Base-by-base conservation (phyloP, 2,888 invertebrate genomes). In the Epicampocera succincta region DNA sequence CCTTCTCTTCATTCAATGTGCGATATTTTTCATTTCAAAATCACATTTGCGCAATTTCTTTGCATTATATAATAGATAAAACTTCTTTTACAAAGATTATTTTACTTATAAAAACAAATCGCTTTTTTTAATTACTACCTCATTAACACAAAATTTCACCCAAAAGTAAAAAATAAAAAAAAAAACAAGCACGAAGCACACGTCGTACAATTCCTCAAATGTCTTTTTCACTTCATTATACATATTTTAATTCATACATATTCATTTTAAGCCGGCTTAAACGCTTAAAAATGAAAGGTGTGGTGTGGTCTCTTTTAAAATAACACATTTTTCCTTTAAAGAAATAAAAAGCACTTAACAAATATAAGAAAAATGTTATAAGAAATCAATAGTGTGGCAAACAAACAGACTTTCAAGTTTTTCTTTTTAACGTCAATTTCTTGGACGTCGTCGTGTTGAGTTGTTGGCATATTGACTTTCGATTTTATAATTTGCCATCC, bases 111-210 rank as follows among this genome's bases (percentile, higher is more conserved):
- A n/a, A n/a, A n/a, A n/a, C n/a, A n/a, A n/a, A n/a, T n/a, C n/a
- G n/a, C n/a, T 63, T 13, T 63, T 50, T 33, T 11, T 48, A 65
- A 50, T 50, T 50, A 65, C n/a, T 65, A 50, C 65, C 63, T 13
- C 29, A 17, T 63, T 63, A 29, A 19, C 15, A 17, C 4, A 46
- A 63, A 38, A 19, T 19, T 48, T 19, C n/a, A 38, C 38, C 38
- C 13, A 50, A 66, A 66, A 21, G 13, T 19, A 21, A 40, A 12
- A 54, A n/a, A 56, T 29, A 19, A 33, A 29, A 68, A 9, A 6
- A 3, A 29, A 29, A 29, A 29, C 29, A 3, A 29, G 29, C 3
- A 33, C 25, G 5, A 25, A 3, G 3, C 25, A 25, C 5, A 33
- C 3, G 33, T 54, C 33, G 56, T 17, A 17, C 68, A 68, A 56